phyloP scores from a whole-genome alignment of 2,113 vertebrate genomes.

The Stigmatopora nigra region DNA sequence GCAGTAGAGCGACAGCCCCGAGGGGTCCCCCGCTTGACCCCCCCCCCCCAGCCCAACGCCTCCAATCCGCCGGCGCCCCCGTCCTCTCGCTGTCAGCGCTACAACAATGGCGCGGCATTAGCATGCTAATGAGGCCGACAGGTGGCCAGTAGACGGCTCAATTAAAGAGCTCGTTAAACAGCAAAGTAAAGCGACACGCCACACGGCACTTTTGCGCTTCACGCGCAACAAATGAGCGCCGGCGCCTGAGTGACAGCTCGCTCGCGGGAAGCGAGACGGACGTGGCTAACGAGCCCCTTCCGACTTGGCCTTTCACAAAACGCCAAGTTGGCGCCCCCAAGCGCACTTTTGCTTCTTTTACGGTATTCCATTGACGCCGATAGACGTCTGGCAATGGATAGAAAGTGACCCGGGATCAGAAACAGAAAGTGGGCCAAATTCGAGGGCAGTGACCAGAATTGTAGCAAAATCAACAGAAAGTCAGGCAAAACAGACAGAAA shows the following conservation, averaged over 20 bases:
- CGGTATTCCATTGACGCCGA: too few species aligned
- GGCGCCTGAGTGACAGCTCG: conserved; percentile 60
- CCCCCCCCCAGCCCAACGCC: background rate
- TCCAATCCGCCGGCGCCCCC: conserved; percentile 9
- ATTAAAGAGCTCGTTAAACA: conserved; percentile 99
- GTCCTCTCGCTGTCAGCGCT: conserved; percentile 84
- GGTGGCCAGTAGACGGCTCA: conserved; percentile 99
- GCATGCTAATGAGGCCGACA: conserved; percentile 99
- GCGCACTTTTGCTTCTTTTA: too few species aligned
- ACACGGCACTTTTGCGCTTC: conserved; percentile 91
- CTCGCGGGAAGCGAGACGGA: conserved; percentile 87
- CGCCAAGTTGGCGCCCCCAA: too few species aligned
- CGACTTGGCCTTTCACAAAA: conserved; percentile 47
- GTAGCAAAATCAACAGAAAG: too few species aligned
- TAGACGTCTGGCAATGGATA: too few species aligned
- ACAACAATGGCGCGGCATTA: conserved; percentile 98
- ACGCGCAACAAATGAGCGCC: conserved; percentile 91
- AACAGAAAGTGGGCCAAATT: too few species aligned
- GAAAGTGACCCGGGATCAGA: too few species aligned
- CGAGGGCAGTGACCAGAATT: too few species aligned
- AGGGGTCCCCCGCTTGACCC: background rate
- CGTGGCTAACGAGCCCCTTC: conserved; percentile 76
- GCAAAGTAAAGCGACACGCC: conserved; percentile 97
- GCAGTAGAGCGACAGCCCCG: background rate
- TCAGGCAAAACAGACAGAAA: too few species aligned